These are phyloP conservation scores for Oikopleura albicans DNA, from an alignment of 23 tunicate genomes.

Conservation along the genomic window DNA sequence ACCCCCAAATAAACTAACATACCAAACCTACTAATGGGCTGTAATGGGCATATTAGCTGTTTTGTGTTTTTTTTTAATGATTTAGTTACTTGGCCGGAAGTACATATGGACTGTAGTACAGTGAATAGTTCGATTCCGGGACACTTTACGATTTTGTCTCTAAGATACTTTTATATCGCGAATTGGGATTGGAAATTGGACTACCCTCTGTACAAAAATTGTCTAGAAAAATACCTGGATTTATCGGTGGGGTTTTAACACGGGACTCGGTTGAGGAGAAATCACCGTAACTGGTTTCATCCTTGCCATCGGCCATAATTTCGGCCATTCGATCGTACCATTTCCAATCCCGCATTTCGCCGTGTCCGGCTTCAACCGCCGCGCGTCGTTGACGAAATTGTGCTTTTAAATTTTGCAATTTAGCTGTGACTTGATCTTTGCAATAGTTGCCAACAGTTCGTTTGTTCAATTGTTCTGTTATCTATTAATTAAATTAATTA, in stretches of 20 bases:
- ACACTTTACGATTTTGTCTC: too few relatives aligned
- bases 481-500: too few relatives aligned
- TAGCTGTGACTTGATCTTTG: slow-evolving; percentile 12
- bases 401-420: background rate
- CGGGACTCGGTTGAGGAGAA: background rate
- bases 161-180: too few relatives aligned
- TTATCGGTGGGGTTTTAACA: background rate
- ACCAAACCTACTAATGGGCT: too few relatives aligned
- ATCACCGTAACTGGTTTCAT: background rate
- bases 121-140: too few relatives aligned
- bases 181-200: too few relatives aligned
- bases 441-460: slow-evolving; percentile 12
- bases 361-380: slow-evolving; percentile 17
- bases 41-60: too few relatives aligned
- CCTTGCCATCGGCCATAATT: background rate
- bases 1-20: too few relatives aligned
- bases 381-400: background rate
- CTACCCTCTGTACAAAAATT: too few relatives aligned
- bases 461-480: slow-evolving; percentile 7
- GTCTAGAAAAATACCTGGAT: background rate
- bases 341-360: slow-evolving; percentile 17
- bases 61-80: too few relatives aligned
- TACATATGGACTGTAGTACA: too few relatives aligned
- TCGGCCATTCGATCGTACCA: slow-evolving; percentile 18
- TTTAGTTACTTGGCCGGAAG: too few relatives aligned